Conservation (phyloP, 2,113 vertebrate genomes). For the Aspiorhynchus laticeps region DNA sequence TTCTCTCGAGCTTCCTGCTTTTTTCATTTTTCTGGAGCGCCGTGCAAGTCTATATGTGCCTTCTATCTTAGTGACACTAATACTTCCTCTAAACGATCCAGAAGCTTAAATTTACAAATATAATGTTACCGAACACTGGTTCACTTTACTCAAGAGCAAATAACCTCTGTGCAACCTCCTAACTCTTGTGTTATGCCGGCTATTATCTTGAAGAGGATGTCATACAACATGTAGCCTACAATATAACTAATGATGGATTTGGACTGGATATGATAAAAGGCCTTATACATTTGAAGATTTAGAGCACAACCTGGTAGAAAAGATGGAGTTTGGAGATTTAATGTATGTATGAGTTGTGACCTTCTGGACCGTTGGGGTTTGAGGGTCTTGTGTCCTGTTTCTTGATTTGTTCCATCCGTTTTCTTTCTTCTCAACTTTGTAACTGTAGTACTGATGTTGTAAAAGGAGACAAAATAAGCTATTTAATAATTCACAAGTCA, state of each 20-base stretch:
- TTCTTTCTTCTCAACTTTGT: not conserved
- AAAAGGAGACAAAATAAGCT: not conserved
- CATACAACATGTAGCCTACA: not conserved
- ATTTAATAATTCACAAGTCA: not conserved
- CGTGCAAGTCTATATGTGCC: slow-evolving; percentile 22
- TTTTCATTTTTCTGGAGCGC: not conserved
- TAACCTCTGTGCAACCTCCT: not conserved
- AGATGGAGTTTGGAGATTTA: not conserved
- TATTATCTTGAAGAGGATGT: not conserved
- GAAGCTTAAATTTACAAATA: slow-evolving; percentile 31
- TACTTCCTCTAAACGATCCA: slow-evolving; percentile 46
- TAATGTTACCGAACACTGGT: slow-evolving; percentile 6
- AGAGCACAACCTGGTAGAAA: not conserved
- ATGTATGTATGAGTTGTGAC: not conserved
- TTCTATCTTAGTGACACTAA: slow-evolving; percentile 43
- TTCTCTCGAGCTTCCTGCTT: slow-evolving; percentile 34
- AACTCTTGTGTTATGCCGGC: not conserved
- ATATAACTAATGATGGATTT: not conserved
- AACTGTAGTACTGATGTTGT: not conserved
- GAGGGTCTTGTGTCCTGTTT: not conserved
- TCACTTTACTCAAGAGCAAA: not conserved
- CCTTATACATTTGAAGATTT: not conserved
- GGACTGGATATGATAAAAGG: not conserved
- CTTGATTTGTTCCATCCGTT: not conserved
- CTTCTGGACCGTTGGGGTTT: not conserved